phyloP scores from a whole-genome alignment of 2,797 vertebrate genomes.

The Epinephelus coioides region DNA sequence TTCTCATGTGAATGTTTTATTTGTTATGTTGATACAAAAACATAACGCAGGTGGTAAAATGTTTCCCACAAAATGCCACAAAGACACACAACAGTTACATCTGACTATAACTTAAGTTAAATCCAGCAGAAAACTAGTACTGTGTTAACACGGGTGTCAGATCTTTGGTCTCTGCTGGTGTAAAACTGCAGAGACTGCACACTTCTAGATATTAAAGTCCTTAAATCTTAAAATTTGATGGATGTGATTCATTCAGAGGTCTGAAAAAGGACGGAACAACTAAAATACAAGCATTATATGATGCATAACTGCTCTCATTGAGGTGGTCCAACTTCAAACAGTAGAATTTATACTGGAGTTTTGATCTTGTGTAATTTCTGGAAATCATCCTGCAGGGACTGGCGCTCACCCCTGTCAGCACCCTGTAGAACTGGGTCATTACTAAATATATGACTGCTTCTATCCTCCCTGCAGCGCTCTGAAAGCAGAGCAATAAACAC shows the following conservation, averaged over 20 bases:
- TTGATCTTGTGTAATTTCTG: constrained; percentile 1
- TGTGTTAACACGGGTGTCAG: too few relatives aligned
- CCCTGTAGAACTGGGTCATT: constrained; percentile 44
- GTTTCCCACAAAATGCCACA: too few relatives aligned
- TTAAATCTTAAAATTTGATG: background rate
- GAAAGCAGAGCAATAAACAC: background rate
- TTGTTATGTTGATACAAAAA: too few relatives aligned
- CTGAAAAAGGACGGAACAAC: background rate
- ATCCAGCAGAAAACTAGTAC: too few relatives aligned
- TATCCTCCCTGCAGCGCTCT: background rate
- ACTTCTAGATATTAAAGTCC: too few relatives aligned
- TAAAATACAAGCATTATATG: background rate
- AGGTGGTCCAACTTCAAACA: background rate
- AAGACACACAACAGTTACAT: too few relatives aligned
- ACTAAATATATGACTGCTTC: constrained; percentile 38
- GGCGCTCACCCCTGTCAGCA: background rate
- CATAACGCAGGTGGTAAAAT: too few relatives aligned
- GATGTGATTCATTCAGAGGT: background rate
- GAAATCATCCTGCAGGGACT: constrained; percentile 6
- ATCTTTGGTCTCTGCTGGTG: too few relatives aligned
- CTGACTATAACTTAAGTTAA: too few relatives aligned
- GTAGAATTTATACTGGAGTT: background rate
- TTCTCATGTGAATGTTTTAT: too few relatives aligned
- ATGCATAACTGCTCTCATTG: background rate
- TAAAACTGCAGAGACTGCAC: too few relatives aligned